These are phyloP conservation scores for Neoscelio sp. DNA, from an alignment of 2,888 invertebrate genomes.

Conservation along the genomic window DNA sequence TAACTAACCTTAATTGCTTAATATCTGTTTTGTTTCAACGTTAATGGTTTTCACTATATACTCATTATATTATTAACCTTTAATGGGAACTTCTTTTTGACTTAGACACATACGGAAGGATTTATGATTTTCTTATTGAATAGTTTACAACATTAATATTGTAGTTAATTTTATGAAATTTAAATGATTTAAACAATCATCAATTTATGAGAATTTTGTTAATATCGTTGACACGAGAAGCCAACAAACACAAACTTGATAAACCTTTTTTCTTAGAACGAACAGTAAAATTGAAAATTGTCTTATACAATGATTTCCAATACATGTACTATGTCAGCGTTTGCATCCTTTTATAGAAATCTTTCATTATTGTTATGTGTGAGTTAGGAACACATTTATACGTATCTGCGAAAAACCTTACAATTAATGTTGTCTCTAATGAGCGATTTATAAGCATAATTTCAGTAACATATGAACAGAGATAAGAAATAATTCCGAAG, in stretches of 20 bases:
- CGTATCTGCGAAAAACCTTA: conserved; percentile 27
- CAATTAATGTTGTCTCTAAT: conserved; percentile 39
- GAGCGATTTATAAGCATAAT: conserved; percentile 47
- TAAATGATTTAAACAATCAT: too few relatives aligned
- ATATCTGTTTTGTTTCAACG: conserved; percentile 48
- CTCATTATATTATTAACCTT: conserved; percentile 28
- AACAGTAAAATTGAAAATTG: conserved; percentile 3
- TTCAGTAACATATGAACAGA: conserved; percentile 17
- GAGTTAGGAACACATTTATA: conserved; percentile 16
- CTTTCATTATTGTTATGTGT: not conserved
- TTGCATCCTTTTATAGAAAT: conserved; percentile 43
- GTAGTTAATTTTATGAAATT: too few relatives aligned
- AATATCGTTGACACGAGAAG: not conserved
- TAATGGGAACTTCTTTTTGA: not conserved
- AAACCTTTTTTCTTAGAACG: too few relatives aligned
- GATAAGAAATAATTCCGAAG: conserved; percentile 24
- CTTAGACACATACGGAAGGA: too few relatives aligned
- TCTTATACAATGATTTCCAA: conserved; percentile 10
- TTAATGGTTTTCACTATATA: conserved; percentile 24
- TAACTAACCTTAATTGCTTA: conserved; percentile 58
- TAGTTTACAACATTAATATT: too few relatives aligned
- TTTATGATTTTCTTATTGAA: conserved; percentile 5
- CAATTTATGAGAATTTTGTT: too few relatives aligned
- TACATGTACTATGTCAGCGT: not conserved
- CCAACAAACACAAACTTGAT: too few relatives aligned